Evolutionary conservation across 1,140 invertebrate species (phyloP), one percentile per base, ranked within the genome.

Genomic region (Piezodorus guildinii): DNA sequence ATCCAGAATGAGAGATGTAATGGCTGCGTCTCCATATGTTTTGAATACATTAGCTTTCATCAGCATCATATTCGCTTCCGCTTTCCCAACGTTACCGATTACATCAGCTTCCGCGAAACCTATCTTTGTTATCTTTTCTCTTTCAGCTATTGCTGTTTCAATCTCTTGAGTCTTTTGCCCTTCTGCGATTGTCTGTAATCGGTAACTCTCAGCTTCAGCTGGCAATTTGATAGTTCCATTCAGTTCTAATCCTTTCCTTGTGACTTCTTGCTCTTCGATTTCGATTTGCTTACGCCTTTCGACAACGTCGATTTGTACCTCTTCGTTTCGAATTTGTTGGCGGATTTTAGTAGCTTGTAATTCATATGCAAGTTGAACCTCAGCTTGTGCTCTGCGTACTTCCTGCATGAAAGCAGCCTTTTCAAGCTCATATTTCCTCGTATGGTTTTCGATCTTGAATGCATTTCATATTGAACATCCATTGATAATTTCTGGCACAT

Each of bases 301-400:
- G 2, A 96, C 91, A 9, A 96, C 86, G 69, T 96, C 91, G 70
- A 97, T 97, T 73, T 96, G 90, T 68, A 97, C 96, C 74, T 98
- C 94, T 77, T 98, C 95, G 77, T 91, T 93, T 77, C 92, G 81
- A 73, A 97, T 96, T 74, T 82, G 87, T 76, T 98, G 94, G 63
- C 88, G 86, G 64, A 96, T 91, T 77, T 96, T 97, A 14, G 94
- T 94, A 16, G 90, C 91, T 79, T 97, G 93, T 59, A 98, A 78
- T 75, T 97, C 91, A 76, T 96, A 98, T 2, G 95, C 94, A 66
- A 98, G 73, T 70, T 94, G 89, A 30, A 94, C 88, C 77, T 98
- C 94, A 12, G 95, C 94, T 91, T 96, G 95, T 72, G 89, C 94
- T 65, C 93, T 94, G 74, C 96, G 96, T 68, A 97, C 89, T 83